Percentiles rank a stretch among this genome's conserved stretches.
Conservation (phyloP, 2,888 invertebrate genomes). For the Lithosia quadra region DNA sequence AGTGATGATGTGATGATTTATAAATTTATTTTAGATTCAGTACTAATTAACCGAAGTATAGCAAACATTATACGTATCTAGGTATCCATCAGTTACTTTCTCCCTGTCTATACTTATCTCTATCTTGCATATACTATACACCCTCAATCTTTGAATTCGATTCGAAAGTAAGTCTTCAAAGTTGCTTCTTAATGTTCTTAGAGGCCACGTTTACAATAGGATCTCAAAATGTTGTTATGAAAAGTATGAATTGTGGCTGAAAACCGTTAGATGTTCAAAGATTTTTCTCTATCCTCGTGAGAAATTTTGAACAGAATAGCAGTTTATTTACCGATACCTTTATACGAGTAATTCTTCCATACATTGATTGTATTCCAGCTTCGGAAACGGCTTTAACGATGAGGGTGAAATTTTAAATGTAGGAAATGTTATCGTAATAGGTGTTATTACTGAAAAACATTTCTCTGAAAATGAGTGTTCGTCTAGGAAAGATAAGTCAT, state of each 20-base stretch:
- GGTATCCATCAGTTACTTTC: background rate
- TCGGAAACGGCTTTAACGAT: background rate
- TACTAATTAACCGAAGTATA: background rate
- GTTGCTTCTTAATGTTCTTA: background rate
- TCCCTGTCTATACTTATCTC: too few species aligned
- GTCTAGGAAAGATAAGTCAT: background rate
- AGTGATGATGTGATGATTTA: too few species aligned
- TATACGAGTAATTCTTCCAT: background rate
- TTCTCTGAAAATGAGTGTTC: background rate
- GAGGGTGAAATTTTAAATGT: background rate
- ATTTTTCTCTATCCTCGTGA: background rate
- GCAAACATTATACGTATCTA: background rate
- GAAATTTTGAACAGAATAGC: background rate
- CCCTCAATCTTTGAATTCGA: background rate
- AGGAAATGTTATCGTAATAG: background rate
- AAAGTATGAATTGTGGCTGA: background rate
- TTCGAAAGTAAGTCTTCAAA: background rate
- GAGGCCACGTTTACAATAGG: background rate
- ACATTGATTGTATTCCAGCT: background rate
- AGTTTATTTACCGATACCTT: background rate
- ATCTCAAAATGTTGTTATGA: background rate
- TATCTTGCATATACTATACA: background rate
- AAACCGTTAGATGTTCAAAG: background rate
- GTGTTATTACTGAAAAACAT: background rate
- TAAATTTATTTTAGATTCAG: too few species aligned